A percentile compares a stretch with the other conserved stretches of the same genome.
Conservation (phyloP, 2,113 vertebrate genomes). For the Otis tarda region DNA sequence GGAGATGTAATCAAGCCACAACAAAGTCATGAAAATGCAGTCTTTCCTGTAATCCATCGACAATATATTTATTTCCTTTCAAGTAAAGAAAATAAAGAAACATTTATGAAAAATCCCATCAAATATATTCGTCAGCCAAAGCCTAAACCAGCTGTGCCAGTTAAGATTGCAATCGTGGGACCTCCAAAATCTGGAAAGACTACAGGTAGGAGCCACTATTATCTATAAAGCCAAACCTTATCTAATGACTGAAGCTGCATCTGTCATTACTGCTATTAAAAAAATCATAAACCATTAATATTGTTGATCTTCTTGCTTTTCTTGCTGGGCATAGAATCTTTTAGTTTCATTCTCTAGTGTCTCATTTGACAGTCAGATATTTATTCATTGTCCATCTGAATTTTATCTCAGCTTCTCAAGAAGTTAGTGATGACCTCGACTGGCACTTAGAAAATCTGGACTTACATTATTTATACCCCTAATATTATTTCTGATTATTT, state of each 20-base stretch:
- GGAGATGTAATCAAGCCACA: slow-evolving; percentile 83
- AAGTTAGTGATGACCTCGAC: not conserved
- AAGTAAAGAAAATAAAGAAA: slow-evolving; percentile 84
- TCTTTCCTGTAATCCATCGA: slow-evolving; percentile 85
- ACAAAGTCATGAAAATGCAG: slow-evolving; percentile 65
- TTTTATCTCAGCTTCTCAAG: not conserved
- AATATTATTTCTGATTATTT: not conserved
- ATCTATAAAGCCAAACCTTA: not conserved
- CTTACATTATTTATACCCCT: not conserved
- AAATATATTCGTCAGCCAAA: slow-evolving; percentile 89
- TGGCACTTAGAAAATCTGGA: not conserved
- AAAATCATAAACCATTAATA: not conserved
- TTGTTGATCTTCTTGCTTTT: not conserved
- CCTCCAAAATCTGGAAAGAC: slow-evolving; percentile 95
- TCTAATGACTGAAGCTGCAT: not conserved
- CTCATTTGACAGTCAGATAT: not conserved
- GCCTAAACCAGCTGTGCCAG: slow-evolving; percentile 78
- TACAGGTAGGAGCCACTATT: slow-evolving; percentile 76
- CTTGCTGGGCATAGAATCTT: not conserved
- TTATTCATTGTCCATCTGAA: not conserved
- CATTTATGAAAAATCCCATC: slow-evolving; percentile 89
- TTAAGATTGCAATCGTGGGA: slow-evolving; percentile 87
- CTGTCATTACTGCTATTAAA: not conserved
- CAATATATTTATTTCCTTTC: slow-evolving; percentile 92
- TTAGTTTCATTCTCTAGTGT: not conserved